Percentiles rank a stretch among this genome's conserved stretches.
Conservation (phyloP, 2,888 invertebrate genomes). For the Cephonodes hylas region DNA sequence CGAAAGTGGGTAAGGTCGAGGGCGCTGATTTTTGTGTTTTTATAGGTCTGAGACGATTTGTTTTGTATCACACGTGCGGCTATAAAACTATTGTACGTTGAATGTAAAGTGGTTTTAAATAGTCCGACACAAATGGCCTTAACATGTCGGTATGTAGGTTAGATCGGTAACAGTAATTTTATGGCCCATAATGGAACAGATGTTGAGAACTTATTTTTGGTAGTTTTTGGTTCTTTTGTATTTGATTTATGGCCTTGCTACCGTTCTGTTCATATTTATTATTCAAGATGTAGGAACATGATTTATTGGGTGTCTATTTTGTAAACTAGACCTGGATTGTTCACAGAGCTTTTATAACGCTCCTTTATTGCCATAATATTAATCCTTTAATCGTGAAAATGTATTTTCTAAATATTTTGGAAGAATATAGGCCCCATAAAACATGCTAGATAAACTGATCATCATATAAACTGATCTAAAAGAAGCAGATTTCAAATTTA, state of each 20-base stretch:
- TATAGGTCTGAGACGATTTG: constrained; percentile 17
- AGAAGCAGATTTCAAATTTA: no score
- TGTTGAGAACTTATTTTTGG: neutral
- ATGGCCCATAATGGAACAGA: neutral
- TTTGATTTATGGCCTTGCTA: neutral
- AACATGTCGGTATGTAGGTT: constrained; percentile 9
- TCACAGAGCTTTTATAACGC: no score
- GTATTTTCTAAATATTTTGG: no score
- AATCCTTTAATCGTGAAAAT: no score
- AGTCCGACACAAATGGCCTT: constrained; percentile 1
- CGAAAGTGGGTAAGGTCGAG: constrained; percentile 9
- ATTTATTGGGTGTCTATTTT: no score
- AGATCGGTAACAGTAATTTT: neutral
- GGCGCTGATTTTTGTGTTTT: constrained; percentile 2
- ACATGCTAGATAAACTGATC: no score
- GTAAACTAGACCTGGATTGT: no score
- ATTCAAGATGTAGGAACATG: neutral
- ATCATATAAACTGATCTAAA: no score
- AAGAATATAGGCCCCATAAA: no score
- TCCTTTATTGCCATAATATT: no score
- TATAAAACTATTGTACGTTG: constrained; percentile 19
- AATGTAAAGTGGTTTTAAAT: constrained; percentile 13
- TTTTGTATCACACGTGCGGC: constrained; percentile 16
- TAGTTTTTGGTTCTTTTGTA: neutral
- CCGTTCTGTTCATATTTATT: neutral